Percentiles rank a stretch among this genome's conserved stretches.
Evolutionary conservation across 2,888 invertebrate genomes (phyloP).

Genomic region (Drosophila kuntzei): DNA sequence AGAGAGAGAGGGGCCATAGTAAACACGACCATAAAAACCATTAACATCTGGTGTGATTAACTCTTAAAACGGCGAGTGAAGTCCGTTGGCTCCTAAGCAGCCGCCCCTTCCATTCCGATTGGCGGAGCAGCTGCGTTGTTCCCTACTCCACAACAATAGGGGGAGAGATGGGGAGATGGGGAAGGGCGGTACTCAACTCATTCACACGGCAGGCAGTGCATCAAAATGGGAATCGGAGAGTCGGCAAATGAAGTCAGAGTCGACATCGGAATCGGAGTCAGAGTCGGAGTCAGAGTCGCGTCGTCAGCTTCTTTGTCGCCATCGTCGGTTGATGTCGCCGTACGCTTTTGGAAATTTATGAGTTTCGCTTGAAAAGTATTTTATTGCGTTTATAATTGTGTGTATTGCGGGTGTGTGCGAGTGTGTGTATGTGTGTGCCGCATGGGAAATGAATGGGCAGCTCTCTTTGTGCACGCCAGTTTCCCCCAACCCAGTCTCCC

Average conservation of each 20-base stretch:
- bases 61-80: slow-evolving; percentile 71
- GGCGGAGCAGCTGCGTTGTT: slow-evolving; percentile 51
- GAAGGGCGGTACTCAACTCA: slow-evolving; percentile 49
- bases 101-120: slow-evolving; percentile 46
- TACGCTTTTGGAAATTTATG: slow-evolving; percentile 82
- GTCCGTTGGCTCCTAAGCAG: slow-evolving; percentile 63
- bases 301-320: slow-evolving; percentile 75
- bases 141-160: slow-evolving; percentile 8
- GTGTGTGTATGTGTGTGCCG: slow-evolving; percentile 46
- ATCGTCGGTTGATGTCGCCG: slow-evolving; percentile 66
- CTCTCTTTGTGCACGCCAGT: slow-evolving; percentile 43
- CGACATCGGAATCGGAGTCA: slow-evolving; percentile 6
- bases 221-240: slow-evolving; percentile 43
- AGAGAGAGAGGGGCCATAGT: slow-evolving; percentile 39
- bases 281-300: slow-evolving; percentile 41
- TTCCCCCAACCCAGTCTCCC: slow-evolving; percentile 11
- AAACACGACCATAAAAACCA: slow-evolving; percentile 83
- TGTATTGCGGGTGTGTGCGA: slow-evolving; percentile 38
- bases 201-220: slow-evolving; percentile 77
- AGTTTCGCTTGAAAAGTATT: slow-evolving; percentile 83
- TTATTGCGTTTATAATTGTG: slow-evolving; percentile 83
- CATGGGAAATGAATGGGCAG: slow-evolving; percentile 74
- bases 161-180: not conserved
- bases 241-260: slow-evolving; percentile 21
- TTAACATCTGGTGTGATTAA: slow-evolving; percentile 85